A percentile compares a stretch with the other conserved stretches of the same genome.
These are phyloP conservation scores for Julus scanicus DNA, from an alignment of 2,888 invertebrate species.

Conservation along the genomic window DNA sequence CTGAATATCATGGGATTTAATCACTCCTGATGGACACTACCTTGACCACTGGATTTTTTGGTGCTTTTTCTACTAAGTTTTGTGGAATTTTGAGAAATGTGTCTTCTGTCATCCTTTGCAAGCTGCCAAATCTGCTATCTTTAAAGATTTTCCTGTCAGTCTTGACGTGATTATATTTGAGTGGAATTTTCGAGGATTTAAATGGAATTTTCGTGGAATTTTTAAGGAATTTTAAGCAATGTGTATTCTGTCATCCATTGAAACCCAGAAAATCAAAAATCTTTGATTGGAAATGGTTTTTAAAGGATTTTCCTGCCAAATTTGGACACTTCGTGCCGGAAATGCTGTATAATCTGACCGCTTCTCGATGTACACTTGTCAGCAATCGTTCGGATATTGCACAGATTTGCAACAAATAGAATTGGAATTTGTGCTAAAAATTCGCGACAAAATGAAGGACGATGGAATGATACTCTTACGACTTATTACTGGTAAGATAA, in stretches of 20 bases:
- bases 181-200: no score
- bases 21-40: neutral
- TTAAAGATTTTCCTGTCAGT: no score
- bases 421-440: neutral
- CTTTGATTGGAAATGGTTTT: neutral
- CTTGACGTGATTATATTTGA: no score
- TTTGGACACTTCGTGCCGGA: neutral
- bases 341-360: neutral
- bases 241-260: no score
- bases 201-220: no score
- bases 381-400: neutral
- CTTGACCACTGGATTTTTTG: constrained; percentile 1
- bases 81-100: neutral
- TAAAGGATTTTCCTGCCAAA: neutral
- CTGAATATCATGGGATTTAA: neutral
- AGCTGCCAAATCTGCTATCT: no score
- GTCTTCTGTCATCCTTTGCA: neutral
- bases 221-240: no score
- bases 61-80: neutral
- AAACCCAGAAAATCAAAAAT: neutral
- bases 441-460: neutral
- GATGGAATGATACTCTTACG: neutral
- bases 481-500: neutral
- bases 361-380: neutral
- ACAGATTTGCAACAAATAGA: neutral